Conservation (phyloP, 2,113 vertebrate species). For the Gymnobelideus leadbeateri region DNA sequence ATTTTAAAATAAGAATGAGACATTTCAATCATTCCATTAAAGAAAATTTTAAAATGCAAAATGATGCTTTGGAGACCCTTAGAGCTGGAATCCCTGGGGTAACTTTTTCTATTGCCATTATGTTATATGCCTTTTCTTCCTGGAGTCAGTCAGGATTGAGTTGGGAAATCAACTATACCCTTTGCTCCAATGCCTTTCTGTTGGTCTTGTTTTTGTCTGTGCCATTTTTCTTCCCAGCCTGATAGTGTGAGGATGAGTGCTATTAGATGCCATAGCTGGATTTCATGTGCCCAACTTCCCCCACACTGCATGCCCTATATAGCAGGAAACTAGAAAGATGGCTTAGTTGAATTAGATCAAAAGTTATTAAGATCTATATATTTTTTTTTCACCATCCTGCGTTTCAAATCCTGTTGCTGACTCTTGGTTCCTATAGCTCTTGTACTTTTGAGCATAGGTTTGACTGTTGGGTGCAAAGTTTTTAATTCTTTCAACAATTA, state of each 20-base stretch:
- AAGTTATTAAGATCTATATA: not conserved
- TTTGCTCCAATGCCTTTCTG: not conserved
- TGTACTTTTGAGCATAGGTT: not conserved
- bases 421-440: not conserved
- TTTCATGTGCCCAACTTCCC: not conserved
- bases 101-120: not conserved
- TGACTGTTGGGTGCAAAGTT: not conserved
- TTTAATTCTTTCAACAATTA: not conserved
- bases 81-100: not conserved
- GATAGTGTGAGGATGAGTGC: not conserved
- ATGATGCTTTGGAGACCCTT: not conserved
- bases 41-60: not conserved
- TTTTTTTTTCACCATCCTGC: not conserved
- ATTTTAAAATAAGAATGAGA: not conserved
- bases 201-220: not conserved
- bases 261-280: not conserved
- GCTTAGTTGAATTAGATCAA: not conserved
- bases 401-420: not conserved
- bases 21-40: not conserved
- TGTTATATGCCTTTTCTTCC: not conserved
- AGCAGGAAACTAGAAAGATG: not conserved
- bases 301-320: not conserved
- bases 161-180: not conserved
- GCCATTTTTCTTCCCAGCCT: not conserved
- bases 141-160: not conserved